These are phyloP conservation scores for Clanis bilineata DNA, from an alignment of 2,888 invertebrate species.

Conservation along the genomic window DNA sequence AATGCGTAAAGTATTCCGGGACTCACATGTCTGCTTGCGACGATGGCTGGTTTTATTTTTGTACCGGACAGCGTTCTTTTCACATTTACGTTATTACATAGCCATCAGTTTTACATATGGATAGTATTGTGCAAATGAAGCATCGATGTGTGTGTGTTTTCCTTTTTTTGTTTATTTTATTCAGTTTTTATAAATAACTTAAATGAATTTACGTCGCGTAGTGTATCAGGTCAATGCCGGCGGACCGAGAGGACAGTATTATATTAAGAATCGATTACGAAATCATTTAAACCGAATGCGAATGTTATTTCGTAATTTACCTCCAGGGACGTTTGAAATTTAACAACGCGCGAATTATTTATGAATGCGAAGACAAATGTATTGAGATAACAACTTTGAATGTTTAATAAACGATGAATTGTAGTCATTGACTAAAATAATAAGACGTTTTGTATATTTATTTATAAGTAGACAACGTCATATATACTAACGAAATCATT, in stretches of 20 bases:
- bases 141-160: not conserved
- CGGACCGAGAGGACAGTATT: slow-evolving; percentile 21
- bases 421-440: not conserved
- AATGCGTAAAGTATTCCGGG: slow-evolving; percentile 42
- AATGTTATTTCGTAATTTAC: not conserved
- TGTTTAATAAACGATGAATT: not conserved
- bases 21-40: slow-evolving; percentile 34
- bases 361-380: not conserved
- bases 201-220: not conserved
- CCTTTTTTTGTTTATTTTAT: not conserved
- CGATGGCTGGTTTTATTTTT: slow-evolving; percentile 49
- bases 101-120: slow-evolving; percentile 19
- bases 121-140: slow-evolving; percentile 8
- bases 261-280: slow-evolving; percentile 22
- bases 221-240: slow-evolving; percentile 17
- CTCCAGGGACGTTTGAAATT: not conserved
- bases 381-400: not conserved
- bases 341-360: not conserved
- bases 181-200: slow-evolving; percentile 12
- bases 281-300: slow-evolving; percentile 16
- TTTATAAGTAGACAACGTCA: too few species aligned
- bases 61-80: slow-evolving; percentile 39
- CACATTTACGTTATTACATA: slow-evolving; percentile 43
- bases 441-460: not conserved
- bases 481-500: too few species aligned